phyloP scores from a whole-genome alignment of 2,888 invertebrate genomes.

The Sarcophaga variegata region DNA sequence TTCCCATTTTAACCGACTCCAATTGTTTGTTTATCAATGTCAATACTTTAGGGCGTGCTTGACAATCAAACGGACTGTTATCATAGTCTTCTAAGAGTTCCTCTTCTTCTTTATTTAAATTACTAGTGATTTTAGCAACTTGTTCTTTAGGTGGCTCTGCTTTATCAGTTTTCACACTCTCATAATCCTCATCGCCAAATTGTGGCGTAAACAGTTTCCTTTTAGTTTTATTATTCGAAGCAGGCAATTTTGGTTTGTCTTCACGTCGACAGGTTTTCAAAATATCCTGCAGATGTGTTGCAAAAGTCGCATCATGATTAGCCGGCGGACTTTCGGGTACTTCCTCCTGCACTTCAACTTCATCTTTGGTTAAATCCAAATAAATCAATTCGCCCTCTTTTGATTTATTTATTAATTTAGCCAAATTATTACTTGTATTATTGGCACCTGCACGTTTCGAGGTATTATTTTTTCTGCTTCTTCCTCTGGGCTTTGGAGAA shows the following conservation, averaged over 20 bases:
- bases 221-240: constrained; percentile 71
- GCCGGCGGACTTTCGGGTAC: constrained; percentile 72
- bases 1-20: constrained; percentile 74
- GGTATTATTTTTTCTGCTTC: constrained; percentile 16
- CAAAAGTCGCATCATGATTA: constrained; percentile 74
- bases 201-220: constrained; percentile 78
- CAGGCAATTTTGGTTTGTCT: constrained; percentile 75
- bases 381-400: constrained; percentile 74
- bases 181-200: constrained; percentile 74
- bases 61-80: constrained; percentile 61
- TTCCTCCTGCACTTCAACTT: constrained; percentile 75
- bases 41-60: constrained; percentile 71
- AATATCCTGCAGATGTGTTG: constrained; percentile 75
- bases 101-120: constrained; percentile 22
- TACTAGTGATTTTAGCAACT: background rate
- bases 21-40: constrained; percentile 74
- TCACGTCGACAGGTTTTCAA: constrained; percentile 74
- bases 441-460: constrained; percentile 22
- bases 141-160: constrained; percentile 46
- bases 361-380: constrained; percentile 77
- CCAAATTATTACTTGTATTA: constrained; percentile 21
- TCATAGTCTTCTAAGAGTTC: constrained; percentile 55
- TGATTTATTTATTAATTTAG: constrained; percentile 29
- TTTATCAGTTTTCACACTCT: constrained; percentile 21
- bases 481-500: constrained; percentile 14